Evolutionary conservation across 2,113 vertebrate genomes (phyloP), one percentile per base, ranked within the genome.

Genomic region (Lamprologus ornatipinnis): DNA sequence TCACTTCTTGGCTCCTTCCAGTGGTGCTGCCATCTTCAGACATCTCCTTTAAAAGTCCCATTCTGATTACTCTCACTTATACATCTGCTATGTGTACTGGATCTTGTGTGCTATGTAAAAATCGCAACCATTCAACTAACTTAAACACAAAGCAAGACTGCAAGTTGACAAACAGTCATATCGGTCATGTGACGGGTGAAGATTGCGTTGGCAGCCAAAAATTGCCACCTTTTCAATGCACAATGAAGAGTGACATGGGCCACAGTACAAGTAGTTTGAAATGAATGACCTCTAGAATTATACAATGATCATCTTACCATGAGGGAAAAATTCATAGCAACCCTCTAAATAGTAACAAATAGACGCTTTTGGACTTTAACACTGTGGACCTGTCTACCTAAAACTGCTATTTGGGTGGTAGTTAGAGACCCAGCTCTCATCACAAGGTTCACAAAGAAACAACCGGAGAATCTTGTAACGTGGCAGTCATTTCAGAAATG

Each of bases 151-250:
- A 78, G 70, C 6, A 49, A 49, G 9, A 31, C 9, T 19, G 42
- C 40, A 75, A 28, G 42, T 28, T 47, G 9, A 28, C 42, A 75
- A 26, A 47, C 12, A 12, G 15, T 78, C 70, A 49, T 31, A 78
- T 17, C 2, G 2, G 23, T 0, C 9, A 23, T 28, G 23, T 49
- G 4, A 49, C 4, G 0, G 23, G 23, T 31, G 70, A 31, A 75
- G 70, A 47, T 10, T 31, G 70, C 17, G 3, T 49, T 28, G 42
- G 42, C 6, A 31, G 15, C 15, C 42, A 75, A 31, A 49, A 75
- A 19, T 7, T 49, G 8, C 45, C 23, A 11, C 6, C 5, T 13
- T 49, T 78, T 78, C 23, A 49, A 4, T n/a, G 23, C 15, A 49
- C 45, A 78, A n/a, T 31, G 26, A 78, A 45, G 14, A 31, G 15